Evolutionary conservation across 2,888 invertebrate genomes (phyloP).

Genomic region (Noctua comes): DNA sequence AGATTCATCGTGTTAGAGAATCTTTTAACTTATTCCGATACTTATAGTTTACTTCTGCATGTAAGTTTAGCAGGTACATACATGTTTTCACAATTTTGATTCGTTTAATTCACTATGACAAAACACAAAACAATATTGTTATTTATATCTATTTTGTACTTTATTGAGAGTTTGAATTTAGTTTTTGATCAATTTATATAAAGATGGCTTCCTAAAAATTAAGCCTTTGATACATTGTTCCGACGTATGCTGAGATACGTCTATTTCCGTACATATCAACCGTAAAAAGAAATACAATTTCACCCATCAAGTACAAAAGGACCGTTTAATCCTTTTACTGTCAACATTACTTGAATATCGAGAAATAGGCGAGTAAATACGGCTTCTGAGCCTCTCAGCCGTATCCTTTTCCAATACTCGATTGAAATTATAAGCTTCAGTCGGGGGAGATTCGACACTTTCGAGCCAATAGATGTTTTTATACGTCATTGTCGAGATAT

Average conservation of each 20-base stretch:
- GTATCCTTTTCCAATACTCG: slow-evolving; percentile 53
- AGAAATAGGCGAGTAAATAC: slow-evolving; percentile 51
- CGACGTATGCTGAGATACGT: neutral
- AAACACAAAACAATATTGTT: too few relatives aligned
- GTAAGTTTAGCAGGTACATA: too few relatives aligned
- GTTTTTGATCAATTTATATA: neutral
- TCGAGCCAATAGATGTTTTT: slow-evolving; percentile 53
- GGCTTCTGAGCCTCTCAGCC: slow-evolving; percentile 35
- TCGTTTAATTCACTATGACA: too few relatives aligned
- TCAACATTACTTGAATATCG: slow-evolving; percentile 51
- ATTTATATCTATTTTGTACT: neutral
- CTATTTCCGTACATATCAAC: slow-evolving; percentile 13
- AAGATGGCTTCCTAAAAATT: neutral
- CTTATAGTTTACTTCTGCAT: too few relatives aligned
- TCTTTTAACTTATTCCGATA: too few relatives aligned
- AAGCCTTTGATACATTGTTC: neutral
- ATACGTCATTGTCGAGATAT: slow-evolving; percentile 51
- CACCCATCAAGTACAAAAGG: slow-evolving; percentile 3
- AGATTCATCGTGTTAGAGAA: too few relatives aligned
- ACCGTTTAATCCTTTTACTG: slow-evolving; percentile 39
- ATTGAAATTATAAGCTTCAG: slow-evolving; percentile 62
- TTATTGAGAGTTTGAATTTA: neutral
- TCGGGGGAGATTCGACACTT: slow-evolving; percentile 54
- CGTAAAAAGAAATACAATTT: slow-evolving; percentile 10
- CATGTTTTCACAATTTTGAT: too few relatives aligned